Evolutionary conservation across 2,113 vertebrate species (phyloP).

Genomic region (Rostratula benghalensis): DNA sequence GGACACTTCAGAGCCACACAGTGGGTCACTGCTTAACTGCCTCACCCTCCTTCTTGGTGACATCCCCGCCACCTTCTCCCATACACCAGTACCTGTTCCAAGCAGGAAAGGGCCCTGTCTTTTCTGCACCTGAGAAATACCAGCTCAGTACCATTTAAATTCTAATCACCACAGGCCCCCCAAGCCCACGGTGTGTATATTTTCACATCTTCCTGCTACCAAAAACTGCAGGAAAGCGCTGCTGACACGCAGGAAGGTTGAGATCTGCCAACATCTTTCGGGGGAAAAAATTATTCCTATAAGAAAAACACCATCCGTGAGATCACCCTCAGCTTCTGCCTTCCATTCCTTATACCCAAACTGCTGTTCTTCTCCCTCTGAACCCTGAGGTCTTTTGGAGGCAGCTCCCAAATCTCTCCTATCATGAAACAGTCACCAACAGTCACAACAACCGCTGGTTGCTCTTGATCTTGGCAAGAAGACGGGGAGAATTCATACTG

Average conservation of each 20-base stretch:
- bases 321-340: constrained; percentile 37
- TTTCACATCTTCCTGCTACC: background rate
- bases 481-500: constrained; percentile 34
- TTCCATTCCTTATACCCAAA: constrained; percentile 44
- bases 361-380: constrained; percentile 54
- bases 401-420: constrained; percentile 60
- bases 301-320: constrained; percentile 27
- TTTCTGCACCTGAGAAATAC: background rate
- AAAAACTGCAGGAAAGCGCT: background rate
- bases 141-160: background rate
- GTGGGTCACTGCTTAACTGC: background rate
- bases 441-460: constrained; percentile 59
- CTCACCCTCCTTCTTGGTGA: background rate
- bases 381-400: constrained; percentile 50
- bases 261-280: constrained; percentile 2
- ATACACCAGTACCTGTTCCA: background rate
- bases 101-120: background rate
- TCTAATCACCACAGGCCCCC: background rate
- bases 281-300: constrained; percentile 35
- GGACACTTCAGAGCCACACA: background rate
- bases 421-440: constrained; percentile 56
- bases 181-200: background rate
- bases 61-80: background rate
- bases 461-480: constrained; percentile 64
- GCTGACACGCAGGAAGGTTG: constrained; percentile 43